These are phyloP conservation scores for Catharus ustulatus DNA, from an alignment of 2,797 vertebrate species.

Conservation along the genomic window DNA sequence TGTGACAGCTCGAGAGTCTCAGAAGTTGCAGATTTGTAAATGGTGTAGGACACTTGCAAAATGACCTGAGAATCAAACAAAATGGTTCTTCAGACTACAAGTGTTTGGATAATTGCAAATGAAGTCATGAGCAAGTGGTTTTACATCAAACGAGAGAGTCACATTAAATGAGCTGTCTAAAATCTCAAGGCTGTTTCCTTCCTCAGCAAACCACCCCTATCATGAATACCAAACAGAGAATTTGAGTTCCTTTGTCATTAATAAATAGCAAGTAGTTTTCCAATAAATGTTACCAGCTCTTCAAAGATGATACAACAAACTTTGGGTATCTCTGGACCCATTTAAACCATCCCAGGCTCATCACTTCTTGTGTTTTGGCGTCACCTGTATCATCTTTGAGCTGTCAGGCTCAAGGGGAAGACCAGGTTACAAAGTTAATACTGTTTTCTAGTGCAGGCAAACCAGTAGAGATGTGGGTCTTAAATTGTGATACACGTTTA, in stretches of 20 bases:
- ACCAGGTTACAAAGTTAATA: background rate
- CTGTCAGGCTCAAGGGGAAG: background rate
- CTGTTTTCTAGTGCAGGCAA: constrained; percentile 5
- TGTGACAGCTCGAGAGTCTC: background rate
- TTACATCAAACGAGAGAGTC: background rate
- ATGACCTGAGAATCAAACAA: background rate
- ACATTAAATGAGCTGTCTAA: background rate
- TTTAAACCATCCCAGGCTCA: background rate
- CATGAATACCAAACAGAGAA: background rate
- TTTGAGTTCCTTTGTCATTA: background rate
- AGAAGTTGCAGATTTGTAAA: background rate
- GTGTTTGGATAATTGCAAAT: background rate
- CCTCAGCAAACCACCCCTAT: background rate
- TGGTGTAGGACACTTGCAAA: background rate
- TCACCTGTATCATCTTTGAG: background rate
- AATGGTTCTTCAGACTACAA: background rate
- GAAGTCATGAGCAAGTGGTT: background rate
- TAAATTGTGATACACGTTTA: background rate
- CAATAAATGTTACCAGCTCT: background rate
- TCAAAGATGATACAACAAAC: background rate
- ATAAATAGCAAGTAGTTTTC: background rate
- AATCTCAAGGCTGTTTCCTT: background rate
- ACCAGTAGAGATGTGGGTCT: background rate
- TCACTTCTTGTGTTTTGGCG: background rate
- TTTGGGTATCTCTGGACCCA: background rate